Percentiles rank a stretch among this genome's conserved stretches.
Evolutionary conservation across 2,888 invertebrate species (phyloP).

Genomic region (Nomada fucata): DNA sequence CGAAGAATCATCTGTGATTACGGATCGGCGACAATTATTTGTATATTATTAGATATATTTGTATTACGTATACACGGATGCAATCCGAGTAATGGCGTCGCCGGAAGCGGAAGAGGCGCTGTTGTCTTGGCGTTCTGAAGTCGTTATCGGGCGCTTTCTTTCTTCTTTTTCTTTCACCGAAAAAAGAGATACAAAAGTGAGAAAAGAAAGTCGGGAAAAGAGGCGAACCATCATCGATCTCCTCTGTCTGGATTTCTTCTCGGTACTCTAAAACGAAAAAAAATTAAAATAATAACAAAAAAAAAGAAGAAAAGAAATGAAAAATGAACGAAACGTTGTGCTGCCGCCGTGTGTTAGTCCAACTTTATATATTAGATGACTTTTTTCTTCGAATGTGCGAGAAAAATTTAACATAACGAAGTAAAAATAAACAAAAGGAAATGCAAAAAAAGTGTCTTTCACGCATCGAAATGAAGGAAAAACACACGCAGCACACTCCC

Average conservation of each 20-base stretch:
- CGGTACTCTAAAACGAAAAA: constrained; percentile 17
- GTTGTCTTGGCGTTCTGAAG: background rate
- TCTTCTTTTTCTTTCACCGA: constrained; percentile 45
- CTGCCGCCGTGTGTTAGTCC: constrained; percentile 65
- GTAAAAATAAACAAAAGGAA: constrained; percentile 43
- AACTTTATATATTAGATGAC: constrained; percentile 54
- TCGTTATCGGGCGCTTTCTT: constrained; percentile 26
- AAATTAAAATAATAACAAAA: constrained; percentile 26
- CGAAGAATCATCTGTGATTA: constrained; percentile 66
- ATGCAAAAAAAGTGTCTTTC: constrained; percentile 77
- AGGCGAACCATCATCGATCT: constrained; percentile 39
- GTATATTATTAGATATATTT: constrained; percentile 80
- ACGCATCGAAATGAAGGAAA: constrained; percentile 73
- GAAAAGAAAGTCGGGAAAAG: constrained; percentile 29
- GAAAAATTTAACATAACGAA: constrained; percentile 64
- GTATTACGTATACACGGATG: constrained; percentile 75
- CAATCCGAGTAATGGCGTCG: constrained; percentile 44
- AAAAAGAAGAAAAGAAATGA: constrained; percentile 11
- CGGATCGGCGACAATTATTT: constrained; percentile 70
- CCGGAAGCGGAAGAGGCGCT: constrained; percentile 7
- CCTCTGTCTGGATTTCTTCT: constrained; percentile 46
- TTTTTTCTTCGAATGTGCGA: constrained; percentile 67
- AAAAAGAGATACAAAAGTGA: background rate
- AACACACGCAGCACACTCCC: background rate
- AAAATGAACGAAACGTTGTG: constrained; percentile 60